Evolutionary conservation across 2,113 vertebrate species (phyloP).

Genomic region (Etheostoma spectabile): DNA sequence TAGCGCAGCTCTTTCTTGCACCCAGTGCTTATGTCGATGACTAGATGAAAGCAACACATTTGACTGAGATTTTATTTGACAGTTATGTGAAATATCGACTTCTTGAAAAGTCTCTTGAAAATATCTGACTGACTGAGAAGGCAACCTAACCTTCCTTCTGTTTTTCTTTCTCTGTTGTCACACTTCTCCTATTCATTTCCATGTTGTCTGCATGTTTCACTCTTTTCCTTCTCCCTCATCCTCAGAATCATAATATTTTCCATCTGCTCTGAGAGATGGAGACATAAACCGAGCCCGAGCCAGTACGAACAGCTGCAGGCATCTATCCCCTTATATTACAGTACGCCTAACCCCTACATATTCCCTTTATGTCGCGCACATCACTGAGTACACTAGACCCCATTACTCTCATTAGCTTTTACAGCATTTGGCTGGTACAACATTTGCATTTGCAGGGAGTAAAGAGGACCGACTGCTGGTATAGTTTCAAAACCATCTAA

Average conservation of each 20-base stretch:
- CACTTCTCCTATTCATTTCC: conserved; percentile 34
- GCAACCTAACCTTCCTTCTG: background rate
- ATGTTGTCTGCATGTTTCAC: conserved; percentile 22
- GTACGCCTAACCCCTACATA: conserved; percentile 63
- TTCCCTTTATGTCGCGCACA: conserved; percentile 73
- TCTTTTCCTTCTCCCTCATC: conserved; percentile 56
- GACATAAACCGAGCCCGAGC: conserved; percentile 69
- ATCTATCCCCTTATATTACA: conserved; percentile 70
- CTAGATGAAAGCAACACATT: conserved; percentile 13
- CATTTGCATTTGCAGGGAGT: conserved; percentile 68
- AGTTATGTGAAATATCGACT: conserved; percentile 38
- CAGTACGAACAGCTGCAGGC: conserved; percentile 74
- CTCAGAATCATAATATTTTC: conserved; percentile 78
- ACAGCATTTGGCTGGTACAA: conserved; percentile 70
- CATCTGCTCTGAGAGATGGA: conserved; percentile 72
- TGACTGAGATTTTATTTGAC: conserved; percentile 24
- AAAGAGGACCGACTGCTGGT: conserved; percentile 46
- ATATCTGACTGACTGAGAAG: conserved; percentile 11
- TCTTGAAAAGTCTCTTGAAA: conserved; percentile 32
- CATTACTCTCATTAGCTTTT: conserved; percentile 80
- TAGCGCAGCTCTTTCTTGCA: background rate
- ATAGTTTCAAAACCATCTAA: conserved; percentile 31
- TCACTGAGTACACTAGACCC: conserved; percentile 70
- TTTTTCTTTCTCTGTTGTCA: conserved; percentile 24
- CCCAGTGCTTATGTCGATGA: conserved; percentile 29